Evolutionary conservation across 2,113 vertebrate species (phyloP).

Genomic region (Lophius piscatorius): DNA sequence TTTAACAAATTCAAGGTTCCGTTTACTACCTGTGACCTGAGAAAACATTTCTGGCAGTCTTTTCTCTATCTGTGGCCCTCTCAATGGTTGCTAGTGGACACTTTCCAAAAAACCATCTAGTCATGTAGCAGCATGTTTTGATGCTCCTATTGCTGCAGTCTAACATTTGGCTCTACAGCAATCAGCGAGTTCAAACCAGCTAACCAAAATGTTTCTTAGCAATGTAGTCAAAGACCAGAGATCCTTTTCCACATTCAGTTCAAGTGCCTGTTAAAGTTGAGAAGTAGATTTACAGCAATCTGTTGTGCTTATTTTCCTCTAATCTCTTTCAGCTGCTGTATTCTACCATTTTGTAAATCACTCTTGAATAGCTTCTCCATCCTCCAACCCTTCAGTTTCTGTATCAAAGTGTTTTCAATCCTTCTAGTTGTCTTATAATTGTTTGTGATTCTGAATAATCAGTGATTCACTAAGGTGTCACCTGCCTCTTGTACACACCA

Average conservation of each 20-base stretch:
- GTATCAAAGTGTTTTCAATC: conserved; percentile 11
- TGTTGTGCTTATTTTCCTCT: conserved; percentile 56
- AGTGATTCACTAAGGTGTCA: conserved; percentile 2
- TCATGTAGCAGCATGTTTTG: conserved; percentile 6
- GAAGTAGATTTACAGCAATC: conserved; percentile 32
- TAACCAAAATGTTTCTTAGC: conserved; percentile 16
- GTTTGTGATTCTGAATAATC: conserved; percentile 4
- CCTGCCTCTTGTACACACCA: conserved; percentile 1
- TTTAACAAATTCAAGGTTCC: background rate
- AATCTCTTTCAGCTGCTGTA: conserved; percentile 53
- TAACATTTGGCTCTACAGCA: background rate
- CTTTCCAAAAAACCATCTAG: background rate
- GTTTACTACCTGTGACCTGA: conserved; percentile 5
- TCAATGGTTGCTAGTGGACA: background rate
- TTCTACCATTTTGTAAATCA: conserved; percentile 36
- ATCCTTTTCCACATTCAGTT: conserved; percentile 47
- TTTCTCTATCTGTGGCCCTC: background rate
- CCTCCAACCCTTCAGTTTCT: conserved; percentile 42
- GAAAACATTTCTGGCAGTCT: background rate
- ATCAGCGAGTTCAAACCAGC: conserved; percentile 16
- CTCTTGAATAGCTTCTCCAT: conserved; percentile 26
- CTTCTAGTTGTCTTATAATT: background rate
- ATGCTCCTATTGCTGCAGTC: background rate
- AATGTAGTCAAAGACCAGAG: conserved; percentile 1
- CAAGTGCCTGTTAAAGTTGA: conserved; percentile 74